Evolutionary conservation across 2,888 invertebrate genomes (phyloP).

Genomic region (Alentia gelatinosa): DNA sequence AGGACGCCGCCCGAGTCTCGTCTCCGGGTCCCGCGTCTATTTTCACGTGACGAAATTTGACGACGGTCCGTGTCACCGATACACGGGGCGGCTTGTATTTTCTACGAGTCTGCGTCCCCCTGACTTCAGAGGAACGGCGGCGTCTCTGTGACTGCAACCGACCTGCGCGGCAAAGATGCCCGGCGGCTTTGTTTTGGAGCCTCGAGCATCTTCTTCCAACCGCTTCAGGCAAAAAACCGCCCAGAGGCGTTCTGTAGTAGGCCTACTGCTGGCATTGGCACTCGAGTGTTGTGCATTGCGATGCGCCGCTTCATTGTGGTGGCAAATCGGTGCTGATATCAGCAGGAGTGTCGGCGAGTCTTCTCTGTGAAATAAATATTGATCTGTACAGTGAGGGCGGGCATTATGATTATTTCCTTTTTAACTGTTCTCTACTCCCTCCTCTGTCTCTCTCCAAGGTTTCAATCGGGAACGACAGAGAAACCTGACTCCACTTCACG

Average conservation of each 20-base stretch:
- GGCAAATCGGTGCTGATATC: background rate
- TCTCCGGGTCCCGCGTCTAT: background rate
- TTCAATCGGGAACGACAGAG: background rate
- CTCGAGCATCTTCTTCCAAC: slow-evolving; percentile 12
- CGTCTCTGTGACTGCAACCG: slow-evolving; percentile 36
- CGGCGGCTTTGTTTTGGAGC: slow-evolving; percentile 40
- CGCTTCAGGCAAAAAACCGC: slow-evolving; percentile 22
- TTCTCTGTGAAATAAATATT: slow-evolving; percentile 26
- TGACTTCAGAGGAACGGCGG: background rate
- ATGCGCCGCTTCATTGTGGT: slow-evolving; percentile 20
- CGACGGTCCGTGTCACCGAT: slow-evolving; percentile 13
- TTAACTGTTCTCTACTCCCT: too few relatives aligned
- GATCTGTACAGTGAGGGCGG: background rate
- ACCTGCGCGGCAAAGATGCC: slow-evolving; percentile 23
- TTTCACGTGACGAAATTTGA: background rate
- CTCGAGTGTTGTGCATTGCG: slow-evolving; percentile 9
- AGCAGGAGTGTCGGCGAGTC: background rate
- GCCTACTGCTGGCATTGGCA: background rate
- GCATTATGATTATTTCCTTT: background rate
- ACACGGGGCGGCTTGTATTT: slow-evolving; percentile 23
- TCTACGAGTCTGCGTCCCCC: slow-evolving; percentile 22
- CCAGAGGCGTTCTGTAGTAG: background rate
- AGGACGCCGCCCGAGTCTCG: too few relatives aligned
- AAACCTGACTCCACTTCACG: slow-evolving; percentile 22
- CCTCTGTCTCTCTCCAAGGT: too few relatives aligned